Evolutionary conservation across 1,140 invertebrate species (phyloP), one percentile per base, ranked within the genome.

Genomic region (Scylla paramamosain): DNA sequence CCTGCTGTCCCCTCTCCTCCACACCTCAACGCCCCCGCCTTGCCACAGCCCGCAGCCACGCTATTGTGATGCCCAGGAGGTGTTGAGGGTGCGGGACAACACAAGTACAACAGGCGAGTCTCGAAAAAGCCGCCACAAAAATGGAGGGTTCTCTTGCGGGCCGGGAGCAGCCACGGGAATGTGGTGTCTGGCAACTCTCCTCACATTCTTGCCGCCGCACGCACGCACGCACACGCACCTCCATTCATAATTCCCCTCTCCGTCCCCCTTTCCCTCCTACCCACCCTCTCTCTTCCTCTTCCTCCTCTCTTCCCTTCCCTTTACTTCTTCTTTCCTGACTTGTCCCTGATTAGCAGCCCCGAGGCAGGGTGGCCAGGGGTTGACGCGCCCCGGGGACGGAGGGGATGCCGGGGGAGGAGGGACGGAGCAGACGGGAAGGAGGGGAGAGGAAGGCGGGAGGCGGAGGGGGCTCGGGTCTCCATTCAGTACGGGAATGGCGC

Each of bases 121-220:
- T n/a, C 67, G 12, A 77, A n/a, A 7, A n/a, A 20, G 25, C 4
- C 1, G 20, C 1, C 67, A n/a, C n/a, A 77, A 77, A 77, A 77
- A 77, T n/a, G 67, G 67, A n/a, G 12, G 20, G 20, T 77, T 77
- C 67, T 77, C 67, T 7, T 7, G 6, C 67, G 67, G 4, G 20
- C 67, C 25, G 20, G 67, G 52, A 59, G 67, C 8, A 0, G 20
- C 67, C 12, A 8, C 67, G n/a, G 67, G 67, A 77, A 77, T n/a
- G 52, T n/a, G 67, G 1, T 77, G 67, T n/a, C 67, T 77, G 67
- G 67, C 67, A 77, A 77, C 67, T n/a, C 20, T 20, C 25, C 67
- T 77, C 52, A 77, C 67, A 77, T 77, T 77, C 67, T 77, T 77
- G 67, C 67, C 67, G 67, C n/a, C 67, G 67, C 67, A 77, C 67